Percentiles rank a stretch among this genome's conserved stretches.
phyloP scores from a whole-genome alignment of 2,888 invertebrate species.

The Drosophila paranaensis region DNA sequence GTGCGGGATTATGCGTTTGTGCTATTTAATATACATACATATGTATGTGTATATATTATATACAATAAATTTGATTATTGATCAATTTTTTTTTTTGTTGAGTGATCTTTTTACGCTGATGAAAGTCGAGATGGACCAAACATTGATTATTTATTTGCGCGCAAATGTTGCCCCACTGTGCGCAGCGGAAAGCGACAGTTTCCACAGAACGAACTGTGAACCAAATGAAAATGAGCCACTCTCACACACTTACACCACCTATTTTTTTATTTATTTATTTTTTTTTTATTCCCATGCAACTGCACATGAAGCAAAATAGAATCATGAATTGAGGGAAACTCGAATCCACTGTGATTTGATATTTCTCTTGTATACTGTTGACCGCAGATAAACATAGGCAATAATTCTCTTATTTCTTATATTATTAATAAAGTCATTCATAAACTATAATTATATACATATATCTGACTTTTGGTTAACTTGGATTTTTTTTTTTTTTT shows the following conservation, averaged over 20 bases:
- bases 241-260: not conserved
- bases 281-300: conserved; percentile 4
- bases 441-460: not conserved
- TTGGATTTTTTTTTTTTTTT: not conserved
- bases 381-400: not conserved
- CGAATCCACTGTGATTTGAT: conserved; percentile 13
- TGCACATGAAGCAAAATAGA: not conserved
- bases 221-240: conserved; percentile 6
- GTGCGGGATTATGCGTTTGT: conserved; percentile 43
- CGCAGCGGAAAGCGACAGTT: conserved; percentile 7
- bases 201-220: conserved; percentile 13
- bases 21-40: conserved; percentile 30
- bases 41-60: conserved; percentile 12
- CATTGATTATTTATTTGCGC: conserved; percentile 41
- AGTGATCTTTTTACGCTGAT: conserved; percentile 3
- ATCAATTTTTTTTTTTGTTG: conserved; percentile 15
- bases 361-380: conserved; percentile 10
- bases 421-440: not conserved
- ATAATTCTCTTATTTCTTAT: not conserved
- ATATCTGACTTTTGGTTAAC: not conserved
- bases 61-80: conserved; percentile 16
- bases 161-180: conserved; percentile 28
- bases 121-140: conserved; percentile 22
- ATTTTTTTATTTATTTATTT: not conserved
- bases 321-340: conserved; percentile 5